Base-by-base conservation (phyloP, 1,140 invertebrate genomes). In the Steinernema khuongi region DNA sequence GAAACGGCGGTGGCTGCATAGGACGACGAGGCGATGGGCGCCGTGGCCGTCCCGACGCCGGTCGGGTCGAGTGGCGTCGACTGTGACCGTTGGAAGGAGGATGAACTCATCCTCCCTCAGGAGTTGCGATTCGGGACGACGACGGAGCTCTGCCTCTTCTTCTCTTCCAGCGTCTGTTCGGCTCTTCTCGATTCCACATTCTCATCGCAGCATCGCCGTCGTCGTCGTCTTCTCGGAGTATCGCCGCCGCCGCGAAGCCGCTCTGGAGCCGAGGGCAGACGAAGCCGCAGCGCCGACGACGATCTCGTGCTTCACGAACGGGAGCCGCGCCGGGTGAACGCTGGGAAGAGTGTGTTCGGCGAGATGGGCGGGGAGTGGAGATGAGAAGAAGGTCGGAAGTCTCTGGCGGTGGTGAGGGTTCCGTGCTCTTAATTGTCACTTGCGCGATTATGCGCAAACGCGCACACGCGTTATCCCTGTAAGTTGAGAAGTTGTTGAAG, bases 161-260 rank as follows among this genome's bases (percentile, higher is more conserved):
- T 41, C 36, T 41, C 36, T 41, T 41, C 36, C 50, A n/a, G 50
- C 50, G 50, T 11, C 50, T 7, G 19, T 17, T 60, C 22, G 14
- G 50, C 50, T 60, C 50, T 14, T 60, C 50, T 60, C 14, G 50
- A 60, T 60, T 60, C 50, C 50, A 22, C 50, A 60, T 60, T n/a
- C 26, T 60, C 50, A 60, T 60, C 19, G 50, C 50, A 60, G 50
- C 50, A 60, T 60, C 50, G 50, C 50, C 50, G 11, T 26, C 50
- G 50, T 60, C 19, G 7, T 22, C 11, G 50, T 7, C 7, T 14
- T 4, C 19, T 60, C 19, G 50, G 14, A 14, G 50, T 14, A 17
- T 60, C 50, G 50, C 50, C 50, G 50, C 50, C 50, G 50, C 50
- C 50, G 50, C 50, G 50, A 60, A 60, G 50, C 50, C 50, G 50